Conservation (phyloP, 2,113 vertebrate species). For the Nanorana parkeri region DNA sequence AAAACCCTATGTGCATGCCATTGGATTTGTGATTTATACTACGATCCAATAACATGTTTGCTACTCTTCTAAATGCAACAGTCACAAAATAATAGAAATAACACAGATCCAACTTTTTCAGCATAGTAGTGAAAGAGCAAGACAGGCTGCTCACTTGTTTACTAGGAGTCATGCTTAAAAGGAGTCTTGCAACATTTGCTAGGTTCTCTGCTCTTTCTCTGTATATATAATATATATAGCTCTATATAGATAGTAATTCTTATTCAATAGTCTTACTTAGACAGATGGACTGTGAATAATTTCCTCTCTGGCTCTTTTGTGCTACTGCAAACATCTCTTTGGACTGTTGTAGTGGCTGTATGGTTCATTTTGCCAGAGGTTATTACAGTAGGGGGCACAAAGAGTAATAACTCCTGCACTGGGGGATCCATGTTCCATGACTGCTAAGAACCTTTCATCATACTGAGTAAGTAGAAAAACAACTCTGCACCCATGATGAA, state of each 20-base stretch:
- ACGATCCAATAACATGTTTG: too few relatives aligned
- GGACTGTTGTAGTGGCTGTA: conserved; percentile 14
- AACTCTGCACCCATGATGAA: neutral
- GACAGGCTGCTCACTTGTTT: too few relatives aligned
- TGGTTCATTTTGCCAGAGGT: conserved; percentile 28
- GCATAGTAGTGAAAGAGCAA: too few relatives aligned
- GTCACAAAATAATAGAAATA: too few relatives aligned
- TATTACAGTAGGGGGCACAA: neutral
- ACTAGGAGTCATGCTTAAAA: too few relatives aligned
- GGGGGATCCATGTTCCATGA: neutral
- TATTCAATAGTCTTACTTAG: neutral
- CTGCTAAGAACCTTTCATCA: neutral
- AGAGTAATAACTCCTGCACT: neutral
- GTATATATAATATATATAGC: too few relatives aligned
- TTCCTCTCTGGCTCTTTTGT: conserved; percentile 1
- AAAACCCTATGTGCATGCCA: too few relatives aligned
- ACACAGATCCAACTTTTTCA: too few relatives aligned
- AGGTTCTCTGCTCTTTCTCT: too few relatives aligned
- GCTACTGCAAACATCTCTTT: conserved; percentile 17
- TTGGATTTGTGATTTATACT: too few relatives aligned
- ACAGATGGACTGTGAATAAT: conserved; percentile 25
- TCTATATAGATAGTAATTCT: neutral
- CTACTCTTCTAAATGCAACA: too few relatives aligned
- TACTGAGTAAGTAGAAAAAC: neutral
- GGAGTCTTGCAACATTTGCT: too few relatives aligned